Evolutionary conservation across 2,113 vertebrate genomes (phyloP).

Genomic region (Benitochromis conjunctus): DNA sequence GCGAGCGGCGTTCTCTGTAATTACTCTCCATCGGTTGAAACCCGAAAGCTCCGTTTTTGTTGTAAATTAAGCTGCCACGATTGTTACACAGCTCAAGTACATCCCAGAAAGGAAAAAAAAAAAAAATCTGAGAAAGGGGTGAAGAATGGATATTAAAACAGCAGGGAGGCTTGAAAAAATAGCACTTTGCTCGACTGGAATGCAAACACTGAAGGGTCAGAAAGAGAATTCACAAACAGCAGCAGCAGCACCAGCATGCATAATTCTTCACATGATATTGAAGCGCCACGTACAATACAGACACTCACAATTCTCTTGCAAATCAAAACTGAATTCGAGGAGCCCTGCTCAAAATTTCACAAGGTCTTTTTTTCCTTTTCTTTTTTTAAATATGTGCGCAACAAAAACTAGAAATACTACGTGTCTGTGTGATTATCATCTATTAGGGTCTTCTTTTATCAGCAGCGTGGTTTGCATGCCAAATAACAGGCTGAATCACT

Average conservation of each 20-base stretch:
- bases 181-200: conserved; percentile 50
- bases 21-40: conserved; percentile 15
- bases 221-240: conserved; percentile 57
- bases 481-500: conserved; percentile 41
- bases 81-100: conserved; percentile 4
- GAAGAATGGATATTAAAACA: conserved; percentile 64
- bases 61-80: conserved; percentile 1
- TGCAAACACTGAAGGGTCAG: conserved; percentile 46
- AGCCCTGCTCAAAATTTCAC: conserved; percentile 39
- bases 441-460: conserved; percentile 37
- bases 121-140: neutral
- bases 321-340: conserved; percentile 21
- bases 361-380: rapidly evolving
- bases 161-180: conserved; percentile 46
- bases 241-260: conserved; percentile 50
- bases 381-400: neutral
- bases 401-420: neutral
- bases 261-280: conserved; percentile 64
- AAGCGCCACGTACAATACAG: conserved; percentile 44
- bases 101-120: neutral
- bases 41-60: neutral
- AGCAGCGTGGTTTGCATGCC: neutral
- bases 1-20: conserved; percentile 1
- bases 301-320: conserved; percentile 29
- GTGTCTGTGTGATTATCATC: conserved; percentile 3